Evolutionary conservation across 2,888 invertebrate species (phyloP).

Genomic region (Vannuccia rotundouncinata): DNA sequence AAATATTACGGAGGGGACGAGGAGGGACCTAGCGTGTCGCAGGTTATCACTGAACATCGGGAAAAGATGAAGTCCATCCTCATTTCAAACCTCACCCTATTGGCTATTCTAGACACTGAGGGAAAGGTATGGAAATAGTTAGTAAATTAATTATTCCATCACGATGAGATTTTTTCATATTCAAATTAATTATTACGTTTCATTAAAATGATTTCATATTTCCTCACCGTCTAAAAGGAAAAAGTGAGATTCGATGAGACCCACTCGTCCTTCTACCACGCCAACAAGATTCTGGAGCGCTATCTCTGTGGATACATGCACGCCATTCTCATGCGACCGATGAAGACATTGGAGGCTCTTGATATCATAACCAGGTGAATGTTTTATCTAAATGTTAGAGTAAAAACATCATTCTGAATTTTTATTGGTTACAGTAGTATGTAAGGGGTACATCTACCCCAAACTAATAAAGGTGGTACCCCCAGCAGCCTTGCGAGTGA

Average conservation of each 20-base stretch:
- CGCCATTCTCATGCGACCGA: slow-evolving; percentile 46
- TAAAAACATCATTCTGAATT: too few species aligned
- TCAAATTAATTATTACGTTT: slow-evolving; percentile 41
- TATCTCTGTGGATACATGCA: slow-evolving; percentile 53
- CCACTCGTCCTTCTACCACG: slow-evolving; percentile 47
- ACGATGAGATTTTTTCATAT: too few species aligned
- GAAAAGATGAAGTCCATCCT: slow-evolving; percentile 47
- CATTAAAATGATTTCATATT: not conserved
- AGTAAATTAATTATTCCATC: slow-evolving; percentile 27
- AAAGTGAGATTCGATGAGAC: slow-evolving; percentile 52
- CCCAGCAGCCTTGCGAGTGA: too few species aligned
- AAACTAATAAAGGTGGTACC: too few species aligned
- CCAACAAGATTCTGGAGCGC: slow-evolving; percentile 50
- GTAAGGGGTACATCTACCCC: too few species aligned
- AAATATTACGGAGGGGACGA: slow-evolving; percentile 48
- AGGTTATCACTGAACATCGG: slow-evolving; percentile 47
- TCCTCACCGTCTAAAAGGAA: slow-evolving; percentile 45
- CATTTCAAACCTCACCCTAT: slow-evolving; percentile 48
- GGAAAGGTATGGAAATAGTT: slow-evolving; percentile 45
- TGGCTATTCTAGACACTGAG: slow-evolving; percentile 54
- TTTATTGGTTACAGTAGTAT: too few species aligned
- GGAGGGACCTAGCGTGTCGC: slow-evolving; percentile 51
- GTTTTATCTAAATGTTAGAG: too few species aligned
- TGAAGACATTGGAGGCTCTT: slow-evolving; percentile 51
- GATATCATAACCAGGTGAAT: slow-evolving; percentile 51